A percentile compares a stretch with the other conserved stretches of the same genome.
Conservation (phyloP, 2,113 vertebrate species). For the cattle (Bos taurus) region DNA sequence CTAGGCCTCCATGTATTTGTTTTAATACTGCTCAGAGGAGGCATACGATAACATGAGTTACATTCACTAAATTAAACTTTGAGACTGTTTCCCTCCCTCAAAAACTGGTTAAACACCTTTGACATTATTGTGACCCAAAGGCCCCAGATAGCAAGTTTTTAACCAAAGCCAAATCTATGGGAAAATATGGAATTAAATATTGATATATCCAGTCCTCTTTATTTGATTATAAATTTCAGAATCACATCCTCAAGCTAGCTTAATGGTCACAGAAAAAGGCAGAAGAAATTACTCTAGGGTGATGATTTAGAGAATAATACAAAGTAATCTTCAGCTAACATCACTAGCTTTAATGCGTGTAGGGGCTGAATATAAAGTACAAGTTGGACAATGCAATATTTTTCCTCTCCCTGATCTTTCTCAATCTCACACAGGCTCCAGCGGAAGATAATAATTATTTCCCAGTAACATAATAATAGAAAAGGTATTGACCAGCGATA, state of each 20-base stretch:
- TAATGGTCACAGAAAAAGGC: not conserved
- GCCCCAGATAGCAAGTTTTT: not conserved
- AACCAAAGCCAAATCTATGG: not conserved
- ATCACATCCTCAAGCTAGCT: not conserved
- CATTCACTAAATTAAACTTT: not conserved
- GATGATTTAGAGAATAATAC: not conserved
- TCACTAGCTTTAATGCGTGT: not conserved
- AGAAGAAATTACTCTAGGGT: not conserved
- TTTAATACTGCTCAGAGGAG: not conserved
- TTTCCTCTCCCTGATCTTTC: not conserved
- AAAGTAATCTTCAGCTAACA: not conserved
- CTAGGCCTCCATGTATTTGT: not conserved
- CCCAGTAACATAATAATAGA: conserved; percentile 63
- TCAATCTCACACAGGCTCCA: not conserved
- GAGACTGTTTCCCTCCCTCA: not conserved
- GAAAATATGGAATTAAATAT: not conserved
- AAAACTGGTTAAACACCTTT: not conserved
- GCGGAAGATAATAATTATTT: conserved; percentile 64
- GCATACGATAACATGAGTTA: not conserved
- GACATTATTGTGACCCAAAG: not conserved
- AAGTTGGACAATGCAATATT: not conserved
- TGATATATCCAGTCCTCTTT: not conserved
- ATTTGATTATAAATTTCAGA: not conserved
- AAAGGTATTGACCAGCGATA: conserved; percentile 63
- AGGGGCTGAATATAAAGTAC: not conserved